Percentiles rank a stretch among this genome's conserved stretches.
Conservation (phyloP, 2,888 invertebrate genomes). For the Pachycephus smyrnensis region DNA sequence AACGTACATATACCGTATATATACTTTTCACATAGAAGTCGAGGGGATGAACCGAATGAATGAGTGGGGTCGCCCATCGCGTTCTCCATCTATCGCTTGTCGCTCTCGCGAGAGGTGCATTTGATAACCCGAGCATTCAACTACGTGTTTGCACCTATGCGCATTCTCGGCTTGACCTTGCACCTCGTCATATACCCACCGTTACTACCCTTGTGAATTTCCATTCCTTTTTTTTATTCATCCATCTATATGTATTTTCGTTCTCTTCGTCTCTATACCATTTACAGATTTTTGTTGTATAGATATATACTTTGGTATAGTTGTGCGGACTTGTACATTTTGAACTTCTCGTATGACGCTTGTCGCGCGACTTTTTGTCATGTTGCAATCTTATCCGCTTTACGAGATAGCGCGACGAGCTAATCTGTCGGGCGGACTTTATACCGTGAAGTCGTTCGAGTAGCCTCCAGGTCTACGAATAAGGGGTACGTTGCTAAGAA, state of each 20-base stretch:
- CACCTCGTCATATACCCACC: not conserved
- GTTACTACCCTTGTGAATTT: not conserved
- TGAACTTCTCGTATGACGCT: not conserved
- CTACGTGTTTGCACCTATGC: not conserved
- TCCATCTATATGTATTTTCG: not conserved
- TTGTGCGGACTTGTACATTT: not conserved
- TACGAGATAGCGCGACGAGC: constrained; percentile 48
- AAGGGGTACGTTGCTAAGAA: constrained; percentile 3
- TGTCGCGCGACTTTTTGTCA: not conserved
- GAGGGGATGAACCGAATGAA: constrained; percentile 29
- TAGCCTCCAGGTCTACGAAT: constrained; percentile 38
- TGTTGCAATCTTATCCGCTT: constrained; percentile 54
- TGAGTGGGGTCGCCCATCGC: constrained; percentile 23
- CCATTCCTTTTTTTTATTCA: not conserved
- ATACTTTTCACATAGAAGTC: not conserved
- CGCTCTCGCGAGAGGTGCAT: not conserved
- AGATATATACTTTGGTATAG: not conserved
- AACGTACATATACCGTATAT: constrained; percentile 28
- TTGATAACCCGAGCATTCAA: not conserved
- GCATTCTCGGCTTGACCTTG: not conserved
- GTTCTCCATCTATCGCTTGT: constrained; percentile 18
- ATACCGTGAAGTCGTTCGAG: constrained; percentile 36
- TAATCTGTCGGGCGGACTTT: constrained; percentile 56
- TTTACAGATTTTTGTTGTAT: not conserved
- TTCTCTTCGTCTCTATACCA: not conserved